These are phyloP conservation scores for Bombus pyrosoma DNA, from an alignment of 1,140 invertebrate species.

Conservation along the genomic window DNA sequence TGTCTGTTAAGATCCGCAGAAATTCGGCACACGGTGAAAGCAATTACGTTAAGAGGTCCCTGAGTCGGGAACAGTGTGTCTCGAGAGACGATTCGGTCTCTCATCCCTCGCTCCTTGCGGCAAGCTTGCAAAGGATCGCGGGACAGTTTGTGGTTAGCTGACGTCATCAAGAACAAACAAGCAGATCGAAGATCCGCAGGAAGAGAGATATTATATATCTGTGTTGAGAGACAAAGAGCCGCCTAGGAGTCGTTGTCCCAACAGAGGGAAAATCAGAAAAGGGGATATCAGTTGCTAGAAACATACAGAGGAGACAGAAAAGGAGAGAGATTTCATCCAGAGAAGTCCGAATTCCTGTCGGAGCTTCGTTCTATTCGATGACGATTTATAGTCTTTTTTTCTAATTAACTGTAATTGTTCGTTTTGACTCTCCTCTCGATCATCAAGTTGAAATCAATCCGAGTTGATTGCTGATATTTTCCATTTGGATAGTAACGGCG, in stretches of 20 bases:
- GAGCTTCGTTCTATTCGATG: conserved; percentile 11
- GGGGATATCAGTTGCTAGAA: background rate
- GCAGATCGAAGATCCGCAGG: conserved; percentile 50
- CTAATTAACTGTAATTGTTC: conserved; percentile 42
- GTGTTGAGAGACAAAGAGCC: conserved; percentile 24
- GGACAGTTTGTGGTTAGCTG: conserved; percentile 56
- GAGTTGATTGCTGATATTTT: background rate
- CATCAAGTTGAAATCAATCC: background rate
- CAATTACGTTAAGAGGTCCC: conserved; percentile 51
- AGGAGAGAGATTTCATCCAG: background rate
- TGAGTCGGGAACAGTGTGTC: background rate
- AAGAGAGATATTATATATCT: conserved; percentile 50
- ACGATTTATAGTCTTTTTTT: background rate
- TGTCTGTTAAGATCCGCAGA: conserved; percentile 44
- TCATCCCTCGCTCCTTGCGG: background rate
- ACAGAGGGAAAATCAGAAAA: background rate
- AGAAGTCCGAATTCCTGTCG: background rate
- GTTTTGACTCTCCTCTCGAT: background rate
- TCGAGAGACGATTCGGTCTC: background rate
- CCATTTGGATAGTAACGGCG: background rate
- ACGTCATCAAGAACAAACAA: conserved; percentile 65
- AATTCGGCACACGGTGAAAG: conserved; percentile 6
- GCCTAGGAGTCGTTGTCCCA: background rate
- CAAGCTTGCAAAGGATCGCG: conserved; percentile 35
- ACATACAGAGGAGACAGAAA: background rate